Evolutionary conservation across 2,113 vertebrate species (phyloP).

Genomic region (Perca flavescens): DNA sequence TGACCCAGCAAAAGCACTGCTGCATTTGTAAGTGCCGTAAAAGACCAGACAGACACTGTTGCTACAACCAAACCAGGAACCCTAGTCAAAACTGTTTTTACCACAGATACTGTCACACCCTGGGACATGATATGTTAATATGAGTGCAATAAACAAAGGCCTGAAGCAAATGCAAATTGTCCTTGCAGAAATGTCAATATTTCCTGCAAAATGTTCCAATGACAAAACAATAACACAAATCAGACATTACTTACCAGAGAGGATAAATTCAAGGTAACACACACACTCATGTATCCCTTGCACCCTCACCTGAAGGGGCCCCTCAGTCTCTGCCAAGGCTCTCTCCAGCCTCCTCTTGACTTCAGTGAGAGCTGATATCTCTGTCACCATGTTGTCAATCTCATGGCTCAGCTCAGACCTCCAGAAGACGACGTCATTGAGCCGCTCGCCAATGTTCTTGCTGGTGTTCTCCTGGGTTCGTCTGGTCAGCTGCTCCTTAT

Average conservation of each 20-base stretch:
- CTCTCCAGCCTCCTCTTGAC: conserved; percentile 91
- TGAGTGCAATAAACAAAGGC: background rate
- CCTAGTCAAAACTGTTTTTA: conserved; percentile 34
- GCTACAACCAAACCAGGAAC: conserved; percentile 35
- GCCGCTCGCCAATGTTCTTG: conserved; percentile 88
- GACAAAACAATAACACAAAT: background rate
- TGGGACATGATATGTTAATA: conserved; percentile 15
- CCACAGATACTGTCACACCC: conserved; percentile 12
- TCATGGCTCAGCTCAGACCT: conserved; percentile 91
- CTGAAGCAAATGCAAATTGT: background rate
- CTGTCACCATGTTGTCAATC: conserved; percentile 91
- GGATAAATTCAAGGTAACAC: background rate
- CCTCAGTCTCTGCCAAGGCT: conserved; percentile 89
- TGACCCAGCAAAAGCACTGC: background rate
- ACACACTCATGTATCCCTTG: conserved; percentile 4
- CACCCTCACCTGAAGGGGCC: conserved; percentile 89
- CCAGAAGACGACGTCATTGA: conserved; percentile 94
- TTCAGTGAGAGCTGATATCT: conserved; percentile 88
- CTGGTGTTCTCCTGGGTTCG: conserved; percentile 88
- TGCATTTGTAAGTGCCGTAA: background rate
- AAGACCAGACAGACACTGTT: conserved; percentile 42
- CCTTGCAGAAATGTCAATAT: background rate
- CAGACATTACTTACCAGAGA: accelerated
- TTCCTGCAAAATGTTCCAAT: background rate
- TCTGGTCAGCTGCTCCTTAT: conserved; percentile 89